Percentiles rank a stretch among this genome's conserved stretches.
phyloP scores from a whole-genome alignment of 2,888 invertebrate species.

The Drosophila helvetica region DNA sequence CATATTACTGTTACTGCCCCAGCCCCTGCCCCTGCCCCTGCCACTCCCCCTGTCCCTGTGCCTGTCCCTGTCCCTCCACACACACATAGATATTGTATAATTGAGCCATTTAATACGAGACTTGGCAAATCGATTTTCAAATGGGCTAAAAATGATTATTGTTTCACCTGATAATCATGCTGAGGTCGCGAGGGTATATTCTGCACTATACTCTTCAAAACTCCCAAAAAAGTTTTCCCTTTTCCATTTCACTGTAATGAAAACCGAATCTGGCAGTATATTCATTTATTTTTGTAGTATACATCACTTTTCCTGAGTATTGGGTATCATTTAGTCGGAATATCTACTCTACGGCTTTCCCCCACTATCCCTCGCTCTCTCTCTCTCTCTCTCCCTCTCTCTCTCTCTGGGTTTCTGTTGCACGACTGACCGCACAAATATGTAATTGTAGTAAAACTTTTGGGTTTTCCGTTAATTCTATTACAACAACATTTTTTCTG shows the following conservation, averaged over 20 bases:
- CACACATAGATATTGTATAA: constrained; percentile 17
- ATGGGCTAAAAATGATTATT: background rate
- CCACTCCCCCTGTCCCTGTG: background rate
- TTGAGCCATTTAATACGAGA: constrained; percentile 38
- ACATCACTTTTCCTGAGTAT: background rate
- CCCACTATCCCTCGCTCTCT: no score
- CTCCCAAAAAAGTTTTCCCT: no score
- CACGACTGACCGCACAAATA: constrained; percentile 52
- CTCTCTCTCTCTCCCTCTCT: background rate
- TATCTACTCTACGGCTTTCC: no score
- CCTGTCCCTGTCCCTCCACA: background rate
- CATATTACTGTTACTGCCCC: no score
- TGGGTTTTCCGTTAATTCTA: constrained; percentile 67
- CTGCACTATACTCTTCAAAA: no score
- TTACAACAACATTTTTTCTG: constrained; percentile 56
- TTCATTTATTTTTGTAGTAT: background rate
- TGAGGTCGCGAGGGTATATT: no score
- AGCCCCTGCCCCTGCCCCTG: no score
- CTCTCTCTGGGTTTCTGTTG: constrained; percentile 31
- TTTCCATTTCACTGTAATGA: background rate
- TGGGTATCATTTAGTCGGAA: no score
- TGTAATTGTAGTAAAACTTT: constrained; percentile 61
- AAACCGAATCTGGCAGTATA: background rate
- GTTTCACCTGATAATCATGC: no score
- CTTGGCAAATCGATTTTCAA: constrained; percentile 27